Evolutionary conservation across 2,797 vertebrate species (phyloP).

Genomic region (Esox masquinongy): DNA sequence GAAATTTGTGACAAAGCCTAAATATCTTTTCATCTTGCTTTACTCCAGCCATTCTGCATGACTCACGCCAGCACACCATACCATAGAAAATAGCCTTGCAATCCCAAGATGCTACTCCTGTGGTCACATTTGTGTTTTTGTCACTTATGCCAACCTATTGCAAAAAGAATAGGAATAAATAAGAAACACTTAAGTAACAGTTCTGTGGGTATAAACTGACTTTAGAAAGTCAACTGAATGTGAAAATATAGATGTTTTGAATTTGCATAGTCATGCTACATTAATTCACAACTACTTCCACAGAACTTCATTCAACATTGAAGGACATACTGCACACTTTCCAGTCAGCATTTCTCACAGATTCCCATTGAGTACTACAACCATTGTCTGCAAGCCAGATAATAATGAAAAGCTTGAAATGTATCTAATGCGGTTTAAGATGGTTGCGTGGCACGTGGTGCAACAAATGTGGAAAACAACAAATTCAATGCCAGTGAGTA

Average conservation of each 20-base stretch:
- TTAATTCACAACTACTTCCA: conserved; percentile 17
- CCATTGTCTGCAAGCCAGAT: background rate
- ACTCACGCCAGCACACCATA: conserved; percentile 45
- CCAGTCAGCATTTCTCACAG: conserved; percentile 35
- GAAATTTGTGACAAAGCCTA: conserved; percentile 21
- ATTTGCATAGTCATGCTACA: conserved; percentile 16
- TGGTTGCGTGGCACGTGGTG: conserved; percentile 24
- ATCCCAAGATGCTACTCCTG: background rate
- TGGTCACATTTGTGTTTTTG: conserved; percentile 12
- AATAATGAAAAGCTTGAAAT: background rate
- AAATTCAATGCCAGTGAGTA: conserved; percentile 52
- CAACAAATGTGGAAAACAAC: conserved; percentile 33
- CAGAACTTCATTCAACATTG: conserved; percentile 14
- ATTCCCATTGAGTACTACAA: conserved; percentile 33
- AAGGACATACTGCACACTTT: conserved; percentile 36
- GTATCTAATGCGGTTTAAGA: conserved; percentile 38
- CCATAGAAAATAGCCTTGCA: conserved; percentile 30
- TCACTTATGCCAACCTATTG: conserved; percentile 23
- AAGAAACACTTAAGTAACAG: background rate
- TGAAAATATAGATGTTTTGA: conserved; percentile 22
- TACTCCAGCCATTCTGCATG: conserved; percentile 56
- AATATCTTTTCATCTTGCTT: conserved; percentile 58
- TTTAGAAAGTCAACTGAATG: background rate
- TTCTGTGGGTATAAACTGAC: background rate
- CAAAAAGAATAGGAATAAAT: conserved; percentile 19